phyloP scores from a whole-genome alignment of 2,888 invertebrate species.

The Philaethria dido region DNA sequence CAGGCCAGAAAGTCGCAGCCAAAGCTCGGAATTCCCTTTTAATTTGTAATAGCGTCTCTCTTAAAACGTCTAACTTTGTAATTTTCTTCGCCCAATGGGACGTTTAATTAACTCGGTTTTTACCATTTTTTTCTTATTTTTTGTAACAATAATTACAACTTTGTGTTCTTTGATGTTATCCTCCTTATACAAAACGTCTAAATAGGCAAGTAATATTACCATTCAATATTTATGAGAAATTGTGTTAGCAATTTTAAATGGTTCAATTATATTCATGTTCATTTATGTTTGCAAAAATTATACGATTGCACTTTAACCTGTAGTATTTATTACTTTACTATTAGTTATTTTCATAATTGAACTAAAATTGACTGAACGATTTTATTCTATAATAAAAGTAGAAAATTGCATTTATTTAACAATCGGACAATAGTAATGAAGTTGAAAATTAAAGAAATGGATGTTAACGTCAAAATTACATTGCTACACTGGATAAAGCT shows the following conservation, averaged over 20 bases:
- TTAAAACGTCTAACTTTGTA: constrained; percentile 22
- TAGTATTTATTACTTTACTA: constrained; percentile 1
- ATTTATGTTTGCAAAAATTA: not conserved
- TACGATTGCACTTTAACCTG: not conserved
- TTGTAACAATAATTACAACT: constrained; percentile 20
- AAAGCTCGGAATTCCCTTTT: constrained; percentile 22
- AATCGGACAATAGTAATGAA: too few relatives aligned
- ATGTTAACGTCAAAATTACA: too few relatives aligned
- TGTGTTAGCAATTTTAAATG: not conserved
- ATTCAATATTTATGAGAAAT: not conserved
- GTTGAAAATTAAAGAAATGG: too few relatives aligned
- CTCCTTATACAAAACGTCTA: constrained; percentile 12
- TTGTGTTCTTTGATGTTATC: constrained; percentile 18
- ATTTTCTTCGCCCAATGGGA: constrained; percentile 29
- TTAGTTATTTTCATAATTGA: not conserved
- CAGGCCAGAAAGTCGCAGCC: not conserved
- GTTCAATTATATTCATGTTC: not conserved
- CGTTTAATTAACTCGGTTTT: constrained; percentile 39
- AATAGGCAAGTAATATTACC: not conserved
- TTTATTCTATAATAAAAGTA: too few relatives aligned
- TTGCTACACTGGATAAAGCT: too few relatives aligned
- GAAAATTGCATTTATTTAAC: too few relatives aligned
- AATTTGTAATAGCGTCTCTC: constrained; percentile 18
- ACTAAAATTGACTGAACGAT: too few relatives aligned
- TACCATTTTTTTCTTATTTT: constrained; percentile 27